These are phyloP conservation scores for Amphimallon solstitiale DNA, from an alignment of 2,888 invertebrate genomes.

Conservation along the genomic window DNA sequence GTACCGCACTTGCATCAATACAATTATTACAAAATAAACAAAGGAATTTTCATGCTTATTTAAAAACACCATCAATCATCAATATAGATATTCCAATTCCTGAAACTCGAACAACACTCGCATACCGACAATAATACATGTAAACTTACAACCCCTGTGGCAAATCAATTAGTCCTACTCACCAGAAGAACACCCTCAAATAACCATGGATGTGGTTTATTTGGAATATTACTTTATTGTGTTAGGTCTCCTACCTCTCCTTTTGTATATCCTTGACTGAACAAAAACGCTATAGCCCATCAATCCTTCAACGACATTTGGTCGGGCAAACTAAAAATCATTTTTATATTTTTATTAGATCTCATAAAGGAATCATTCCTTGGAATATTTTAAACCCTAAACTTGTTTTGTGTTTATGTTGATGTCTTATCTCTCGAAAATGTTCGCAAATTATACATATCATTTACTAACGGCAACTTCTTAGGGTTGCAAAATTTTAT, in stretches of 20 bases:
- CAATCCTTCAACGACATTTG: neutral
- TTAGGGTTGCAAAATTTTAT: constrained; percentile 25
- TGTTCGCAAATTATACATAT: constrained; percentile 1
- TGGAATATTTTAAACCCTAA: constrained; percentile 8
- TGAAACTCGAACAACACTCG: neutral
- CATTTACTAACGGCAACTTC: neutral
- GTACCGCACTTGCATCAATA: too few species aligned
- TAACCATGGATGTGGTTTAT: constrained; percentile 53
- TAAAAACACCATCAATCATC: neutral
- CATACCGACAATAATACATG: neutral
- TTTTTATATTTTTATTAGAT: constrained; percentile 17
- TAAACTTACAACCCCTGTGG: constrained; percentile 43
- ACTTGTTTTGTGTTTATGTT: neutral
- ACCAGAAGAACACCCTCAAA: constrained; percentile 48
- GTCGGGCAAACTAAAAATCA: constrained; percentile 23
- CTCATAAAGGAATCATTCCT: constrained; percentile 8
- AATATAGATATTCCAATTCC: neutral
- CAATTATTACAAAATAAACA: too few species aligned
- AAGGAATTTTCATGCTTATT: too few species aligned
- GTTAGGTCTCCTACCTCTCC: constrained; percentile 3
- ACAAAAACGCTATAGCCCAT: neutral
- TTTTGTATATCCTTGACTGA: neutral
- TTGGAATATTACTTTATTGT: constrained; percentile 30
- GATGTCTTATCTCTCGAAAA: neutral
- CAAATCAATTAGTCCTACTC: constrained; percentile 51